Conservation (phyloP, 2,888 invertebrate genomes). For the Salticus scenicus region DNA sequence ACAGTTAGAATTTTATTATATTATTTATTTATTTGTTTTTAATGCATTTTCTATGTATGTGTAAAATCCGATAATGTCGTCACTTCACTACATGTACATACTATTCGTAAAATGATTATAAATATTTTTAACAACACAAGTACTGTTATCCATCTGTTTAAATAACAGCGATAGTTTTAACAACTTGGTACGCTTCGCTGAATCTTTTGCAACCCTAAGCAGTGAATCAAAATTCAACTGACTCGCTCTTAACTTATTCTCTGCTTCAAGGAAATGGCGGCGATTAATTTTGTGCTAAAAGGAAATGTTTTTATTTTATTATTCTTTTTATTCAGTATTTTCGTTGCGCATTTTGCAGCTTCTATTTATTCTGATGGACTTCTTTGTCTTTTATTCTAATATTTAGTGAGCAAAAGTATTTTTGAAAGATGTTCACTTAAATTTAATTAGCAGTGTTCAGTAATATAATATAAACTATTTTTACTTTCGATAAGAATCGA, state of each 20-base stretch:
- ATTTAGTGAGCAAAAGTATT: slow-evolving; percentile 11
- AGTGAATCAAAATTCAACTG: slow-evolving; percentile 62
- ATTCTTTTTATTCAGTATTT: slow-evolving; percentile 33
- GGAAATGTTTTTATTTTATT: slow-evolving; percentile 60
- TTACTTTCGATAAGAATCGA: too few species aligned
- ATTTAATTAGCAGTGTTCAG: too few species aligned
- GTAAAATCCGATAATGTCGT: too few species aligned
- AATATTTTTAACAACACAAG: too few species aligned
- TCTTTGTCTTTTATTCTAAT: slow-evolving; percentile 7
- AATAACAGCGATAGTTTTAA: not conserved
- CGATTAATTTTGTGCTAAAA: slow-evolving; percentile 66
- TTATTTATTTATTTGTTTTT: too few species aligned
- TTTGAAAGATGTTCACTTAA: slow-evolving; percentile 32
- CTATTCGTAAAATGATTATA: too few species aligned
- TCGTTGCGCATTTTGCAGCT: slow-evolving; percentile 23
- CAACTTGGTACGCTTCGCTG: not conserved
- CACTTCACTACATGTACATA: too few species aligned
- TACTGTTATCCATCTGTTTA: too few species aligned
- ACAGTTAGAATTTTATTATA: too few species aligned
- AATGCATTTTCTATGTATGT: too few species aligned
- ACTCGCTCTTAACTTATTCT: slow-evolving; percentile 57
- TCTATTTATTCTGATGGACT: slow-evolving; percentile 37
- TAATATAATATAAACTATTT: too few species aligned
- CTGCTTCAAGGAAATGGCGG: slow-evolving; percentile 65
- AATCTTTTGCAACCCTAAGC: slow-evolving; percentile 40